Conservation (phyloP, 2,888 invertebrate genomes). For the Meteorus colon region DNA sequence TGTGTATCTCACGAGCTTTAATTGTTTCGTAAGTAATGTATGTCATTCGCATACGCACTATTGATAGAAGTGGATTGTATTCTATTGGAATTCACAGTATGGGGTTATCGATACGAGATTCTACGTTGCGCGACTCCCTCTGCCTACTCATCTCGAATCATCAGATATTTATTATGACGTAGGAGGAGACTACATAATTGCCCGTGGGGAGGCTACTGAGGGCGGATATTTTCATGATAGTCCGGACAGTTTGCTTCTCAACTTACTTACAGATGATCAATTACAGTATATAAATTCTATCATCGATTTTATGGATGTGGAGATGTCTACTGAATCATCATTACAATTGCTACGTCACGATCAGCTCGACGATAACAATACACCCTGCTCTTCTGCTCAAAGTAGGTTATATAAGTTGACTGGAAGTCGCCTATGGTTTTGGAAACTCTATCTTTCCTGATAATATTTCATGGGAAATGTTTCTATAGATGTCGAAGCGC, state of each 20-base stretch:
- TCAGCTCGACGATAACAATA: too few relatives aligned
- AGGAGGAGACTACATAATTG: background rate
- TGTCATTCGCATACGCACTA: background rate
- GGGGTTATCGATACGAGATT: background rate
- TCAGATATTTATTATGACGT: background rate
- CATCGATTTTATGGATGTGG: too few relatives aligned
- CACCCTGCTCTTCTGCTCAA: too few relatives aligned
- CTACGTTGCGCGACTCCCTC: background rate
- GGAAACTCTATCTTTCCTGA: background rate
- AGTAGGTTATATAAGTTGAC: too few relatives aligned
- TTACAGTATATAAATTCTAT: too few relatives aligned
- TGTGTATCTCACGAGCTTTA: background rate
- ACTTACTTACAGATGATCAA: too few relatives aligned
- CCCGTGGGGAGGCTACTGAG: background rate
- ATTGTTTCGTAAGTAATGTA: background rate
- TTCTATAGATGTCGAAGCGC: background rate
- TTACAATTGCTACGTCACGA: too few relatives aligned
- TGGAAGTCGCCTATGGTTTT: too few relatives aligned
- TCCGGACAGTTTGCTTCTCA: too few relatives aligned
- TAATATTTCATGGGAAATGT: background rate
- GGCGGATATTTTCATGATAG: background rate
- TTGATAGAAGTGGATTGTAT: background rate
- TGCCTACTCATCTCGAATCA: background rate
- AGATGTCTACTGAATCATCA: too few relatives aligned
- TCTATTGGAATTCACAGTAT: background rate